Base-by-base conservation (phyloP, 2,888 invertebrate species). In the Nemotelus pantherinus region DNA sequence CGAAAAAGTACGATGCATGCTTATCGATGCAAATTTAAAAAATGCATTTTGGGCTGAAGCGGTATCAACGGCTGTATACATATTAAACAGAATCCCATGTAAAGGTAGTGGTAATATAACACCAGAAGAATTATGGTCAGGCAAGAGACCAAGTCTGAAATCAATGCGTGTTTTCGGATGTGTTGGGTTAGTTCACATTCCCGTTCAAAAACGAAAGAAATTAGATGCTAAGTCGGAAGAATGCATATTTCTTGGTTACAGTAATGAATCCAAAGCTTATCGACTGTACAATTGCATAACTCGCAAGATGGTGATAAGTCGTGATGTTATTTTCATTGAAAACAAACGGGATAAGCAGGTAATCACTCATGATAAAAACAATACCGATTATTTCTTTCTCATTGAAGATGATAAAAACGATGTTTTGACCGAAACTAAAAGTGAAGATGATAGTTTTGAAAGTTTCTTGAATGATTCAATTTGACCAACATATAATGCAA, bases 191-290 rank as follows among this genome's bases (percentile, higher is more conserved):
- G 57, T 57, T 3, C 57, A 57, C 1, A 57, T 57, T 7, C 57
- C 57, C 10, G 25, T n/a, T 3, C 57, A 57, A 25, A 57, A 57
- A 9, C 4, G 57, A 7, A 57, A 57, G 10, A 53, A 57, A 7
- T 3, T 57, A 44, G 78, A 79, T 71, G 3, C 72, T 43, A 80
- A 77, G 67, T 80, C 77, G n/a, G 10, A 65, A 64, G 60, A 78
- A 39, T 57, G 50, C n/a, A 60, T 74, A 43, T 60, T 58, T 25
- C 10, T 74, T 57, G 74, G 57, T n/a, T 57, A 2, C 57, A 57
- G 57, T 25, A 57, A 7, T 57, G 57, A 57, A 57, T 57, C 57
- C 3, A 57, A 57, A 9, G 57, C 57, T 3, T 57, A 57, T 57
- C 57, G 57, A 7, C 57, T 57, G 3, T 74, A 39, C 44, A 10